Evolutionary conservation across 1,140 invertebrate genomes (phyloP), one percentile per base, ranked within the genome.

Genomic region (Caerostris extrusa): DNA sequence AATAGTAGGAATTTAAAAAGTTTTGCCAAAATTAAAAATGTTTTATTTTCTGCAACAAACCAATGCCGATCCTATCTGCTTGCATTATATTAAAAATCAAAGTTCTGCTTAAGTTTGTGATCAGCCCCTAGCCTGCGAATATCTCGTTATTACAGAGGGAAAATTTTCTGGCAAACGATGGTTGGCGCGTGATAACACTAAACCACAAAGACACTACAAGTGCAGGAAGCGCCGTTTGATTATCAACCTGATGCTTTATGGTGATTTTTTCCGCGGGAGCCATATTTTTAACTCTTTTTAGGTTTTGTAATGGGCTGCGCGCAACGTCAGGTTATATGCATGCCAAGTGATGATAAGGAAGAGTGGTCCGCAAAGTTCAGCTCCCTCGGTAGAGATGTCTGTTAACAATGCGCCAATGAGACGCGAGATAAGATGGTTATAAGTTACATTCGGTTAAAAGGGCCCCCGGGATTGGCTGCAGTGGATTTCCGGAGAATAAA

Each of bases 201-300:
- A 86, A 93, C 91, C 91, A 93, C 91, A 93, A 93, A 67, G 91
- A 93, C 91, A 53, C 81, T 58, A 58, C 90, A n/a, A 56, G 90
- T 34, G 82, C 90, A 53, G 64, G 69, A 83, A 64, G 57, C 56
- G 14, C 56, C 67, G 57, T 91, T 91, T 91, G 91, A 93, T 87
- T 93, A 93, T 93, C 91, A n/a, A 93, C 82, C 77, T 71, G 91
- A 71, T 93, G 83, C 81, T 93, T 93, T 93, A 93, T 67, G 91
- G 55, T 50, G 91, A 87, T 87, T 93, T 93, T 93, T 93, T 87
- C 61, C 64, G 10, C 58, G 3, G 61, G 3, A 3, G 17, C 61
- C 50, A 12, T 60, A 17, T 56, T 85, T 61, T 90, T 56, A 58
- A n/a, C 50, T 17, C 53, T 50, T 77, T 90, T 71, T 19, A 56